Evolutionary conservation across 2,113 vertebrate species (phyloP).

Genomic region (Anhinga rufa): DNA sequence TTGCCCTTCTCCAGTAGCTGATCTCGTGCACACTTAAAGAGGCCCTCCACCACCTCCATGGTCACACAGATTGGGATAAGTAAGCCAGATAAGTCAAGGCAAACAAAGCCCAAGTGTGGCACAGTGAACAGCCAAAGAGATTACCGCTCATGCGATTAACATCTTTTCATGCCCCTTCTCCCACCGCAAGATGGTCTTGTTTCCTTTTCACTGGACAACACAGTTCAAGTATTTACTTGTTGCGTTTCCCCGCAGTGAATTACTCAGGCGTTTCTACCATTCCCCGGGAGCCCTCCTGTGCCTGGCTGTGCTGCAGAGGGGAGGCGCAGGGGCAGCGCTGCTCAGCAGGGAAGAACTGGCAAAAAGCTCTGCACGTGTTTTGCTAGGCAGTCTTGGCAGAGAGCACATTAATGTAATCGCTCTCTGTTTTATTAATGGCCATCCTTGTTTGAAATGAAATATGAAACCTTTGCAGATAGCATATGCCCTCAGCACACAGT

Average conservation of each 20-base stretch:
- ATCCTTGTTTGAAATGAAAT: not conserved
- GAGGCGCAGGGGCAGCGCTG: not conserved
- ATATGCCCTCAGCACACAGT: accelerated
- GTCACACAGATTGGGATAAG: conserved; percentile 28
- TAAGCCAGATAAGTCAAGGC: conserved; percentile 55
- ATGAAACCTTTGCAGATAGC: not conserved
- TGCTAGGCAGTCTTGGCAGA: not conserved
- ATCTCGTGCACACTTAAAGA: conserved; percentile 2
- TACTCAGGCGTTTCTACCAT: not conserved
- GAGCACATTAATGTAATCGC: not conserved
- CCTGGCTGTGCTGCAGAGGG: not conserved
- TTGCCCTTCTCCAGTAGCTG: conserved; percentile 31
- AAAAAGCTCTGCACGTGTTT: not conserved
- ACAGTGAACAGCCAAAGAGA: conserved; percentile 54
- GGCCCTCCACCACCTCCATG: conserved; percentile 2
- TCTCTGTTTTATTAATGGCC: conserved; percentile 10
- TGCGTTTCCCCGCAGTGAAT: conserved; percentile 13
- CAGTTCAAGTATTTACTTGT: conserved; percentile 53
- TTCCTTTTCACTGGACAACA: conserved; percentile 54
- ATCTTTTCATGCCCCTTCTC: conserved; percentile 46
- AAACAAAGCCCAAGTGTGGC: conserved; percentile 63
- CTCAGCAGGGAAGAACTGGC: not conserved
- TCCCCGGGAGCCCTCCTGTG: not conserved
- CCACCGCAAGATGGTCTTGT: conserved; percentile 47
- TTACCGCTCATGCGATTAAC: conserved; percentile 65